Base-by-base conservation (phyloP, 2,797 vertebrate genomes). In the Tympanoctomys barrerae region DNA sequence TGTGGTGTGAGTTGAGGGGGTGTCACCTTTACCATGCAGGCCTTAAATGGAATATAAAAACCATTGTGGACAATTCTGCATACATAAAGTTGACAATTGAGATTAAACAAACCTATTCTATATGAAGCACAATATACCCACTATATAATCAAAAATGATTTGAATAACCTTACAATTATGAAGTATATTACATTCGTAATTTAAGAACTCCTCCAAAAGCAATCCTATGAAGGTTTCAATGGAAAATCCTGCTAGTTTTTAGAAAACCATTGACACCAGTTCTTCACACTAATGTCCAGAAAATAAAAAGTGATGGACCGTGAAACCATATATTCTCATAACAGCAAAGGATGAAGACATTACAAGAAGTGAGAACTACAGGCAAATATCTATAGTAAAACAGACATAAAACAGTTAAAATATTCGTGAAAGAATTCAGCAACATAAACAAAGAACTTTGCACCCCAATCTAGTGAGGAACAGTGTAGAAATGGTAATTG, bases 161-260 rank as follows among this genome's bases (percentile, higher is more conserved):
- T n/a, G 31, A 86, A 57, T 62, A 89, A 77, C 14, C n/a, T 24
- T 88, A 0, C 46, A 78, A 89, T 68, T 86, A 21, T 78, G 78
- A 89, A 78, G 33, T 19, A 88, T 52, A 78, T 78, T 31, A 2
- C 18, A 49, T 77, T 77, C 42, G 31, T 78, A 78, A 78, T 52
- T 52, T 78, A 52, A 78, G 46, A 78, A 31, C 26, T 42, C 33
- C 7, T 28, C 86, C 28, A 78, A 24, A 91, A 54, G 19, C n/a
- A 86, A 59, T 61, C 52, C 54, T 91, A 49, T 39, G 42, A 28
- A 78, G 28, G 36, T 81, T 86, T 93, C 33, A 71, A 3, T 82
- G 31, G 54, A 91, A 66, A 78, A 82, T 91, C 71, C 61, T 71
- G 46, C 88, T 14, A 52, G 7, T 82, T 18, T 93, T 78, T 90